Evolutionary conservation across 2,888 invertebrate genomes (phyloP).

Genomic region (Dichetophora obliterata): DNA sequence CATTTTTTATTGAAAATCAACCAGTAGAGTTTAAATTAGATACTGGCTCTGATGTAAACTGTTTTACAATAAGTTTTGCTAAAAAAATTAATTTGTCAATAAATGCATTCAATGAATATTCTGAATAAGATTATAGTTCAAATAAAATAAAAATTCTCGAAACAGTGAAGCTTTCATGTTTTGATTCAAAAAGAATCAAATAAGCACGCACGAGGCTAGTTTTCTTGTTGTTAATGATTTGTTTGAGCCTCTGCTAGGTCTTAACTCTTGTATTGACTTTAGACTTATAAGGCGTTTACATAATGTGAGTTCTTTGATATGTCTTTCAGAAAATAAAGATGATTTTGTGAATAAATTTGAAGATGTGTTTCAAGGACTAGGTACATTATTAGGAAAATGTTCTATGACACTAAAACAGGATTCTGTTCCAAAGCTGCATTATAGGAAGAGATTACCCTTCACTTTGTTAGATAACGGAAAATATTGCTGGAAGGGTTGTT

Average conservation of each 20-base stretch:
- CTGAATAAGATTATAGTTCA: not conserved
- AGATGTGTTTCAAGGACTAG: not conserved
- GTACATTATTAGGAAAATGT: too few species aligned
- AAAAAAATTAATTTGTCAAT: not conserved
- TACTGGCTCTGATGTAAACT: not conserved
- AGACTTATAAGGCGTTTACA: slow-evolving; percentile 6
- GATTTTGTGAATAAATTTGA: not conserved
- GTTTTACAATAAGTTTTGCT: not conserved
- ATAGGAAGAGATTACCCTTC: too few species aligned
- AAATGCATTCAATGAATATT: not conserved
- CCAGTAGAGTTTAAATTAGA: not conserved
- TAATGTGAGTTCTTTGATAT: not conserved
- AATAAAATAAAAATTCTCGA: slow-evolving; percentile 33
- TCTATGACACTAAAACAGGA: too few species aligned
- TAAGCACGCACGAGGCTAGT: not conserved
- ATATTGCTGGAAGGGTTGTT: too few species aligned
- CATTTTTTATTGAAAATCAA: not conserved
- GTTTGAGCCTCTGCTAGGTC: slow-evolving; percentile 20
- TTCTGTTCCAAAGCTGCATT: too few species aligned
- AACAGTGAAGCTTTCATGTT: slow-evolving; percentile 17
- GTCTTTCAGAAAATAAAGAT: not conserved
- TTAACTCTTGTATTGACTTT: slow-evolving; percentile 11
- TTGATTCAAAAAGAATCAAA: not conserved
- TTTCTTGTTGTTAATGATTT: slow-evolving; percentile 33
- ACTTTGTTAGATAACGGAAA: too few species aligned